Evolutionary conservation across 1,140 invertebrate species (phyloP), one percentile per base, ranked within the genome.

Genomic region (Capitella teleta): DNA sequence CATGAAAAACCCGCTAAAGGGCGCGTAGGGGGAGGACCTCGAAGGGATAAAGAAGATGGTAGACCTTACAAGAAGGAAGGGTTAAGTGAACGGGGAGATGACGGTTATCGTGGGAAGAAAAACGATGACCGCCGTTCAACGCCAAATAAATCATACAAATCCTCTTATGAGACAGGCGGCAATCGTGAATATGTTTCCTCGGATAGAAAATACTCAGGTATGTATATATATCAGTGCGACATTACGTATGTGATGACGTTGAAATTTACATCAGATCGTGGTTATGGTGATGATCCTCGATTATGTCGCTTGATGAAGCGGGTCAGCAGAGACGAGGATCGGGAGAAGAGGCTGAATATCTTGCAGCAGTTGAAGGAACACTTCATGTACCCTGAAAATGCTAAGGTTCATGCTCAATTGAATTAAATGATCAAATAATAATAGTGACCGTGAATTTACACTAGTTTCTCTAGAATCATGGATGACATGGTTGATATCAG

Each of bases 231-330:
- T 32, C n/a, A 32, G 30, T n/a, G 8, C 8, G 8, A 32, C 8
- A n/a, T 32, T 32, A n/a, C 30, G 8, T 8, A 8, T 32, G 8
- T 32, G 8, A 8, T 32, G 8, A 32, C n/a, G 30, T 32, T 32
- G 30, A 10, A 32, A n/a, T 10, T 32, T 10, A n/a, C 30, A 32
- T 10, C 8, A n/a, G 8, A 32, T 32, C 55, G 41, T 48, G 34
- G 48, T n/a, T n/a, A n/a, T n/a, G n/a, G n/a, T n/a, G 62, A 66
- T 56, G 62, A 66, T 44, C 56, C 57, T 16, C 55, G 61, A 28
- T 49, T 69, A 16, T 58, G 58, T 23, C 62, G 57, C 23, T 54
- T 63, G 32, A 52, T 66, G 24, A 41, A 60, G 28, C 55, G 61
- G 16, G 26, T 66, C n/a, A 34, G 56, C 34, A 53, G 61, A 49